Evolutionary conservation across 2,888 invertebrate genomes (phyloP).

Genomic region (Cloeon dipterum): DNA sequence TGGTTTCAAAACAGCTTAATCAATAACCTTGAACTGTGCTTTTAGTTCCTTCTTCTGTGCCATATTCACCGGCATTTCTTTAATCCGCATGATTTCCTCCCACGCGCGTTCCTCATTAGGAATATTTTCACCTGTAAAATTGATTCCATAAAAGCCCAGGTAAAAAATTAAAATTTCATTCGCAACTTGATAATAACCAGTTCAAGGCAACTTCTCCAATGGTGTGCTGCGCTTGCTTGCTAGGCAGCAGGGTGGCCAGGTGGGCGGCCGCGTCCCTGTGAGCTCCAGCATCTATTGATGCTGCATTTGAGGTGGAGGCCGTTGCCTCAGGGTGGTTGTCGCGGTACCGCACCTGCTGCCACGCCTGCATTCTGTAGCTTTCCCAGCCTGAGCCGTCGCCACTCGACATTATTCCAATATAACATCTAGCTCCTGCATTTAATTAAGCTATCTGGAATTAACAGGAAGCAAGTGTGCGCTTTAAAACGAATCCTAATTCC

Average conservation of each 20-base stretch:
- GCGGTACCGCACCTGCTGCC: conserved; percentile 75
- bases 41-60: conserved; percentile 58
- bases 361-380: conserved; percentile 31
- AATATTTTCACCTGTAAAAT: conserved; percentile 34
- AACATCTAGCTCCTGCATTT: too few relatives aligned
- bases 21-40: conserved; percentile 44
- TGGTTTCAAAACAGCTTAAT: conserved; percentile 38
- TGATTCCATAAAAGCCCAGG: too few relatives aligned
- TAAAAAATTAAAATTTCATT: too few relatives aligned
- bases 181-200: too few relatives aligned
- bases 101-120: conserved; percentile 63
- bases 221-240: conserved; percentile 30
- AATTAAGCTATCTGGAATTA: too few relatives aligned
- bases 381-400: neutral
- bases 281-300: too few relatives aligned
- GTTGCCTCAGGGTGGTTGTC: conserved; percentile 40
- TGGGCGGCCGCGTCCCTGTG: conserved; percentile 50
- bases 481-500: too few relatives aligned
- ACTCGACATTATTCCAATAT: too few relatives aligned
- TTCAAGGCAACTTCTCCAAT: conserved; percentile 23
- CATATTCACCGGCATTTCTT: conserved; percentile 65
- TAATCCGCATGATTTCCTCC: conserved; percentile 71
- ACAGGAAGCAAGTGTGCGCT: too few relatives aligned
- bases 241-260: conserved; percentile 51
- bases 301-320: conserved; percentile 21